Percentiles rank a stretch among this genome's conserved stretches.
Evolutionary conservation across 1,140 invertebrate genomes (phyloP).

Genomic region (Pararge aegeria): DNA sequence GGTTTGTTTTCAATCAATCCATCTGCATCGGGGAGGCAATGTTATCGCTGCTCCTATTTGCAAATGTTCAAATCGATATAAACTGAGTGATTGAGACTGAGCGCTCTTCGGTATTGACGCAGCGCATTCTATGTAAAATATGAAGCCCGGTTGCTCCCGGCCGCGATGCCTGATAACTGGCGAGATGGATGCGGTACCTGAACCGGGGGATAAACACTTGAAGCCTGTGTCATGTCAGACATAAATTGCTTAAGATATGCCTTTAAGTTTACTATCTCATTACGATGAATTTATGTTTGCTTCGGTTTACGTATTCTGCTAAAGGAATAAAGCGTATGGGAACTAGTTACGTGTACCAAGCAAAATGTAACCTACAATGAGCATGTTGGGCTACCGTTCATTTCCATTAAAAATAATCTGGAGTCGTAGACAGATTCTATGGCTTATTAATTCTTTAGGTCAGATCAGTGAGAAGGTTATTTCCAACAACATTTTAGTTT

Average conservation of each 20-base stretch:
- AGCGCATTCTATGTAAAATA: conserved; percentile 77
- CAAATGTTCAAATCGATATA: conserved; percentile 59
- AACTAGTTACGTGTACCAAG: background rate
- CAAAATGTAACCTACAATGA: background rate
- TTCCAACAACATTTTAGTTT: too few relatives aligned
- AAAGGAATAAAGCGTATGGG: conserved; percentile 18
- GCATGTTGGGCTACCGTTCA: background rate
- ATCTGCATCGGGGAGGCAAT: conserved; percentile 16
- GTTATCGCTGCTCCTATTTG: conserved; percentile 48
- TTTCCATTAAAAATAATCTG: background rate
- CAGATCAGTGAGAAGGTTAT: too few relatives aligned
- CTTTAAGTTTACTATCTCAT: conserved; percentile 33
- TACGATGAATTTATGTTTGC: conserved; percentile 29
- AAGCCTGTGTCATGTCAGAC: conserved; percentile 29
- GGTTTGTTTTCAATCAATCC: conserved; percentile 12
- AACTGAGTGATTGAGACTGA: conserved; percentile 64
- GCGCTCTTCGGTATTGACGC: conserved; percentile 54
- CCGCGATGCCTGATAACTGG: conserved; percentile 28
- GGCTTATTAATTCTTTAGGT: too few relatives aligned
- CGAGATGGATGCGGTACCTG: conserved; percentile 47
- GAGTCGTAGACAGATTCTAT: background rate
- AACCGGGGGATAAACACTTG: conserved; percentile 30
- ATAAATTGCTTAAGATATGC: conserved; percentile 31
- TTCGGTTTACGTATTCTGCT: conserved; percentile 17
- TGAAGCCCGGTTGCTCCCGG: conserved; percentile 56